Evolutionary conservation across 1,140 invertebrate genomes (phyloP).

Genomic region (Temnothorax nylanderi): DNA sequence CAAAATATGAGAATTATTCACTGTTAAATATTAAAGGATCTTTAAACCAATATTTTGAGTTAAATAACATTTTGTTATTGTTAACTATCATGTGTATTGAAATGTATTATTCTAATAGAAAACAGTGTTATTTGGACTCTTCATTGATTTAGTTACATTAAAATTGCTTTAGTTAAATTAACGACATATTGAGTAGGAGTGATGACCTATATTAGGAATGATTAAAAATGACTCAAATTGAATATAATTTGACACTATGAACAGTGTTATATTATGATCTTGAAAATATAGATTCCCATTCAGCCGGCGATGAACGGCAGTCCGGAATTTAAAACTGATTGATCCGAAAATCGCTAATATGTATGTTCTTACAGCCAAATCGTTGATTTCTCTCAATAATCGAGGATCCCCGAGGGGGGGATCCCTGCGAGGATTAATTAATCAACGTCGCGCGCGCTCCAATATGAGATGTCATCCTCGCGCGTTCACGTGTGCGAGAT

Average conservation of each 20-base stretch:
- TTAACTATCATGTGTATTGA: too few relatives aligned
- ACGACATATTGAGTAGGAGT: too few relatives aligned
- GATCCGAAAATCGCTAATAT: neutral
- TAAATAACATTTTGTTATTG: too few relatives aligned
- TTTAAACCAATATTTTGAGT: too few relatives aligned
- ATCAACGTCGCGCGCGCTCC: conserved; percentile 27
- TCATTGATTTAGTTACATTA: too few relatives aligned
- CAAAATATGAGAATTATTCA: neutral
- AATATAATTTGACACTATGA: too few relatives aligned
- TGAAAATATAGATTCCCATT: neutral
- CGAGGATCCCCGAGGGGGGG: neutral
- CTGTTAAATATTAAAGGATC: too few relatives aligned
- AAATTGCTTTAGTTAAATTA: too few relatives aligned
- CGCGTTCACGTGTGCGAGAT: conserved; percentile 11
- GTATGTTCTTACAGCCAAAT: neutral
- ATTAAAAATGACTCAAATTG: too few relatives aligned
- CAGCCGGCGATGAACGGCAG: neutral
- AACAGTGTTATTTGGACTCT: too few relatives aligned
- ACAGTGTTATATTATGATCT: neutral
- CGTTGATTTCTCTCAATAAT: neutral
- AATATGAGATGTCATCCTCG: neutral
- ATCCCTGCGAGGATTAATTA: conserved; percentile 15
- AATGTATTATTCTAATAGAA: too few relatives aligned
- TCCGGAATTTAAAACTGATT: neutral
- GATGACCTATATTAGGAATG: too few relatives aligned